A percentile compares a stretch with the other conserved stretches of the same genome.
Evolutionary conservation across 2,113 vertebrate genomes (phyloP).

Genomic region (Rhinogobius similis): DNA sequence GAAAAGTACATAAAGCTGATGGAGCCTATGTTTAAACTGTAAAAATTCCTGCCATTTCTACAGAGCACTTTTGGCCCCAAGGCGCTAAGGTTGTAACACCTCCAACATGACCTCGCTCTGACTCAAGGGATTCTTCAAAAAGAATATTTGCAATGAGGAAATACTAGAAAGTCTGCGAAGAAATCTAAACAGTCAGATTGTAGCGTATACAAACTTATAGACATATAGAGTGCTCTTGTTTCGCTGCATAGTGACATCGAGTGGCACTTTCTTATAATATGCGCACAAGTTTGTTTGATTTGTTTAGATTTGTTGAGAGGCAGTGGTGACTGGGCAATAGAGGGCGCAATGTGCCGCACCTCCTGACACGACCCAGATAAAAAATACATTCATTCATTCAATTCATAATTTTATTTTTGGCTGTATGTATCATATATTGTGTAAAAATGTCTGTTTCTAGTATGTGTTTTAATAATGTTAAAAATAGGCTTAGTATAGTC

Average conservation of each 20-base stretch:
- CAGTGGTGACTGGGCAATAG: no score
- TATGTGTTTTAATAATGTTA: no score
- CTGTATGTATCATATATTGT: no score
- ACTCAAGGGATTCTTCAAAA: slow-evolving; percentile 35
- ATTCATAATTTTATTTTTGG: no score
- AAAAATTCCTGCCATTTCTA: slow-evolving; percentile 60
- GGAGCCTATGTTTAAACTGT: slow-evolving; percentile 49
- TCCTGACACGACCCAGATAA: no score
- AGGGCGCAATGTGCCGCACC: no score
- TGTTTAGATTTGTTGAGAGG: no score
- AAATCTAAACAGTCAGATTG: neutral
- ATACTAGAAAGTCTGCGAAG: neutral
- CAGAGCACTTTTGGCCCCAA: slow-evolving; percentile 21
- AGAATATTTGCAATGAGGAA: slow-evolving; percentile 10
- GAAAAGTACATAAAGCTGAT: slow-evolving; percentile 17
- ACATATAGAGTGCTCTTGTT: neutral
- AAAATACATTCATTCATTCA: no score
- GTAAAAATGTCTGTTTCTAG: no score
- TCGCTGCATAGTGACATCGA: neutral
- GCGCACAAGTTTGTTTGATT: neutral
- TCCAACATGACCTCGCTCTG: slow-evolving; percentile 28
- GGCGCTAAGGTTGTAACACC: slow-evolving; percentile 33
- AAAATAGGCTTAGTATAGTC: no score
- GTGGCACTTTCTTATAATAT: neutral
- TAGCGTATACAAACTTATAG: neutral